A percentile compares a stretch with the other conserved stretches of the same genome.
These are phyloP conservation scores for Ridgeia piscesae DNA, from an alignment of 1,140 invertebrate genomes.

Conservation along the genomic window DNA sequence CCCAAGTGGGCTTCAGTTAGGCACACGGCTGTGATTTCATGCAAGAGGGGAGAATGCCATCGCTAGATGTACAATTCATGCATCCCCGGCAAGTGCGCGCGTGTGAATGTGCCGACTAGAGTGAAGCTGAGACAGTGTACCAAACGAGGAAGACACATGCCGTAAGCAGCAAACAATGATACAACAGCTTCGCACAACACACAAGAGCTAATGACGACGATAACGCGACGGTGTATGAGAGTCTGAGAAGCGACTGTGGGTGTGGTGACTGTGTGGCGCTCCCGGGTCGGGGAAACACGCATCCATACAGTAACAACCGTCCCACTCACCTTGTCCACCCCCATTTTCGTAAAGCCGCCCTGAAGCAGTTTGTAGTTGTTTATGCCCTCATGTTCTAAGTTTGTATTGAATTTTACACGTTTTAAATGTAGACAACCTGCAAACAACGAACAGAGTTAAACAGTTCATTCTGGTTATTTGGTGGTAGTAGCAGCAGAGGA, in stretches of 20 bases:
- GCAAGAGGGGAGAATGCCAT: neutral
- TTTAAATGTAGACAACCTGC: conserved; percentile 73
- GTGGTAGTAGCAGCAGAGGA: neutral
- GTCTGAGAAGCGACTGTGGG: neutral
- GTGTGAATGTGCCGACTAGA: neutral
- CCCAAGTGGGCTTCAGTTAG: neutral
- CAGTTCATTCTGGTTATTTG: conserved; percentile 6
- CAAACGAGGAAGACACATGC: neutral
- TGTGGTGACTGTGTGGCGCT: neutral
- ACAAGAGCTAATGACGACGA: neutral
- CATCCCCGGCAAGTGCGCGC: neutral
- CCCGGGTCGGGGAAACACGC: neutral
- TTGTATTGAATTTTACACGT: conserved; percentile 97
- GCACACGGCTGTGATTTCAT: neutral
- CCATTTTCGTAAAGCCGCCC: conserved; percentile 93
- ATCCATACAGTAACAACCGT: neutral
- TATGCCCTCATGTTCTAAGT: conserved; percentile 98
- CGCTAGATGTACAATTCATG: neutral
- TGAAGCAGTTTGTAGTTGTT: conserved; percentile 99
- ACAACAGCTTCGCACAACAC: neutral
- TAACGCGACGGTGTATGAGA: neutral
- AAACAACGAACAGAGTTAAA: conserved; percentile 1
- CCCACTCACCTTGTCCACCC: conserved; percentile 89
- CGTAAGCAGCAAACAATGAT: neutral
- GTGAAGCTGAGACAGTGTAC: neutral